Base-by-base conservation (phyloP, 2,113 vertebrate species). In the Paradoxurus hermaphroditus region DNA sequence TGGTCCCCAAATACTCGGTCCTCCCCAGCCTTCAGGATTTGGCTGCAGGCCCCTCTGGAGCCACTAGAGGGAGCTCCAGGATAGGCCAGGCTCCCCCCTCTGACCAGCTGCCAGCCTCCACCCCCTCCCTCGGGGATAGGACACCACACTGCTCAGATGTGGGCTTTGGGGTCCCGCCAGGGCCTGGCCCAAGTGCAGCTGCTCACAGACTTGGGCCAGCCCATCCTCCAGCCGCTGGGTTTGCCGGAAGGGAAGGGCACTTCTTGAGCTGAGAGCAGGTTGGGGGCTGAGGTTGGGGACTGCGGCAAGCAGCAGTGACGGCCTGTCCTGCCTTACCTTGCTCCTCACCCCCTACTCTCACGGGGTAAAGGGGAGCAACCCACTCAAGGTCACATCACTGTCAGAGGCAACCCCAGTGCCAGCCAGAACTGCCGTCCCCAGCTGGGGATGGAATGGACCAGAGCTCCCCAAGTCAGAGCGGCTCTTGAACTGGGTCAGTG, bases 41-140 rank as follows among this genome's bases (percentile, higher is more conserved):
- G 36, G 34, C 41, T 92, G 92, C 75, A 77, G 90, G 44, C 12
- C 65, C 65, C 68, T 13, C 8, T 41, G 3, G 0, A 0, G 49
- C 39, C 97, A 72, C 95, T 90, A 97, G 98, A 95, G 98, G 97
- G 94, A 16, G 97, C 87, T 39, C 97, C 92, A 98, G 85, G 97
- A 96, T 39, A 97, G 95, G 89, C 21, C 51, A 92, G 94, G 11
- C 79, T 29, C 25, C 46, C 21, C 18, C 89, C 21, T 51, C 41
- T 59, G 0, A 0, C 65, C 25, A 10, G 4, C 23, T 0, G 1
- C 23, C 27, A 14, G 31, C 34, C 27, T 77, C 92, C 78, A 13
- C 70, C 77, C 3, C 0, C 1, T 51, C 41, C 4, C 2, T 5
- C 11, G 3, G 14, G 3, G 10, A 0, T 0, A 0, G 49, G 44